Base-by-base conservation (phyloP, 2,888 invertebrate species). In the Lasioglossum lativentre region DNA sequence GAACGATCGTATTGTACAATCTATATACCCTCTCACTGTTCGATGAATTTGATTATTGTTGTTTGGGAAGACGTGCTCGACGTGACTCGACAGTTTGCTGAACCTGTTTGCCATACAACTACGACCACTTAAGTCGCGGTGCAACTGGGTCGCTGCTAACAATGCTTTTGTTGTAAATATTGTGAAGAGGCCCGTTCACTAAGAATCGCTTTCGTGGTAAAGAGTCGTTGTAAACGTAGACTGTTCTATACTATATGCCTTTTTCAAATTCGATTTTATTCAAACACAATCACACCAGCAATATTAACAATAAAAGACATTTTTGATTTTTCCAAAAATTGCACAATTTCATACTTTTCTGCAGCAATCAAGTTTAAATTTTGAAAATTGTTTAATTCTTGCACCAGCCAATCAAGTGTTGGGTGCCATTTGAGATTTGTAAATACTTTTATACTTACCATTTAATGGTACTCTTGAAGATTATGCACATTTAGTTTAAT, bases 1-100 rank as follows among this genome's bases (percentile, higher is more conserved):
- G 80, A 87, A 90, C 59, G 81, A 72, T 23, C 16, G 73, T 73
- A 84, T 90, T 90, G 85, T 90, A 23, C 52, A 52, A 52, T 8
- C 23, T 23, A 10, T 70, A 34, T 42, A 19, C 66, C 30, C 59
- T n/a, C 27, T 30, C 75, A 59, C 40, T 38, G 75, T 68, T 19
- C 19, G 63, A 82, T 80, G 77, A 86, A 86, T 45, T 75, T 76
- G 47, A 75, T 74, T 78, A 68, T 80, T 87, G 75, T 85, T 78
- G 38, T 77, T 80, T 75, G 14, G 34, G n/a, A 8, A 76, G 71
- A 30, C 56, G 34, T 10, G 63, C 6, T 4, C 30, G 30, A 34
- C 63, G 38, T 16, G 38, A 66, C 5, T 6, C 27, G 45, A 52
- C 70, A 34, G 72, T 75, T 52, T 75, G 30, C 63, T 23, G 56